Evolutionary conservation across 2,888 invertebrate genomes (phyloP), one percentile per base, ranked within the genome.

Genomic region (Volucella bombylans): DNA sequence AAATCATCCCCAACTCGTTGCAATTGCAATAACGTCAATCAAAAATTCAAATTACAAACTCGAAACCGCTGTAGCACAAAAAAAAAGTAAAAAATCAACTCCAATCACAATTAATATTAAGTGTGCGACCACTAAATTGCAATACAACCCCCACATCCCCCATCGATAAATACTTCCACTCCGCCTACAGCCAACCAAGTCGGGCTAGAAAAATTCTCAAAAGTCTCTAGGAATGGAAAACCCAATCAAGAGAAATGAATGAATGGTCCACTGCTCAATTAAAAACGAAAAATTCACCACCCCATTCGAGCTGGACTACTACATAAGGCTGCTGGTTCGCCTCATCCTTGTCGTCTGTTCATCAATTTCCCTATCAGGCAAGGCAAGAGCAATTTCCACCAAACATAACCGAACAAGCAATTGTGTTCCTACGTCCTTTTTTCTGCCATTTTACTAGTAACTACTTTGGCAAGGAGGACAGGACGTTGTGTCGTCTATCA

Each of bases 261-360:
- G 83, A 83, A 80, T 67, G 83, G 83, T 83, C 83, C 83, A 76
- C 67, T 80, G 83, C 83, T 83, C 80, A 83, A 80, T 83, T 83
- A 83, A 74, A 80, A 52, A 83, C 50, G 72, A 59, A 74, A 83
- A 72, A 80, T 54, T 54, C 61, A 18, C 49, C 15, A 4, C 41
- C 6, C 39, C 57, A 12, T 12, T 43, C 18, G 1, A 12, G 8
- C 12, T 11, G 45, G 3, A 43, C 55, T 15, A 43, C 55, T 15
- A 15, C 4, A 8, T 31, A 31, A 6, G 31, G 31, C 31, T 31
- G 31, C 31, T 31, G 31, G 31, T 31, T 31, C 6, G 31, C 31
- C 31, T 6, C 31, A 31, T 31, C 31, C 31, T 31, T 31, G 31
- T 57, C 14, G 41, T 11, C 38, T 57, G 52, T 59, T n/a, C 76